Evolutionary conservation across 2,888 invertebrate species (phyloP), one percentile per base, ranked within the genome.

Genomic region (Aproaerema taeniolella): DNA sequence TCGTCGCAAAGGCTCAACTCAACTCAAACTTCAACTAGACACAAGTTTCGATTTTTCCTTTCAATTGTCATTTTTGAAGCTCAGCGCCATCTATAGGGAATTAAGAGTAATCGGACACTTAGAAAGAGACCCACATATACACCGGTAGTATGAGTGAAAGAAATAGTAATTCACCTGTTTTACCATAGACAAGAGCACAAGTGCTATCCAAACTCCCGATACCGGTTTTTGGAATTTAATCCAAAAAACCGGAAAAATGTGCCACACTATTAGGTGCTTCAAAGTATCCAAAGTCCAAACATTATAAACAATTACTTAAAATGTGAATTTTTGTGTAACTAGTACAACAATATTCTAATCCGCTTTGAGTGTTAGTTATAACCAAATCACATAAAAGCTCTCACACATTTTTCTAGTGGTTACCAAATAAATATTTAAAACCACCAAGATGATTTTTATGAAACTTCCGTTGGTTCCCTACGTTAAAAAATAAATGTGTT

Each of bases 11-110:
- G 56, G 55, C 60, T 60, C 51, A 57, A 61, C 53, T 61, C 55
- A 25, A 55, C 58, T 52, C 59, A 46, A 54, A 51, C 49, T 46
- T 28, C 26, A 8, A 28, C 9, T 62, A 55, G 60, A n/a, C n/a
- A n/a, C n/a, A 57, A 64, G 67, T 67, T 76, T 76, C 75, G 74
- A 76, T 77, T 77, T 76, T 73, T 54, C 53, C 52, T 62, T 63
- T 61, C 58, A 53, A 56, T 52, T 61, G 53, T 52, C 53, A 52
- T 54, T 15, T 28, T 14, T 10, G 12, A 9, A 7, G 17, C n/a
- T 1, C 8, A 62, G 41, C 63, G 72, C 68, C 74, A 75, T 68
- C 76, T 76, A 51, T 55, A 38, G 38, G 3, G 25, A 6, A 35
- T 9, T 12, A 12, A 14, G 5, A 32, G 38, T 33, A 31, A 25